phyloP scores from a whole-genome alignment of 2,888 invertebrate genomes.

The Lamellibrachia satsuma region DNA sequence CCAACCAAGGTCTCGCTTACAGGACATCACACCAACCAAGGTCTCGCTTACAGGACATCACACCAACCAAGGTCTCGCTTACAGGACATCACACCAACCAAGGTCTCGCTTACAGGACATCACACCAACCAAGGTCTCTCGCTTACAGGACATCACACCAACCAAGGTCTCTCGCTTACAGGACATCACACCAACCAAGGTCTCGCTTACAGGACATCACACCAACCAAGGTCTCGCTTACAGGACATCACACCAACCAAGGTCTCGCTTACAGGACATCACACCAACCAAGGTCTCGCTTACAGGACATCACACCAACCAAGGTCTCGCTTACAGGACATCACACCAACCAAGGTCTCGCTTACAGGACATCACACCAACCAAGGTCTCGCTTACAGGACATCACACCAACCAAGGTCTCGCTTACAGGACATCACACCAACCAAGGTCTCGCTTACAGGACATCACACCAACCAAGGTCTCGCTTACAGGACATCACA shows the following conservation, averaged over 20 bases:
- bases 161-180: too few relatives aligned
- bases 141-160: too few relatives aligned
- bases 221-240: too few relatives aligned
- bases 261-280: too few relatives aligned
- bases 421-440: too few relatives aligned
- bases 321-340: neutral
- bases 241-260: constrained; percentile 6
- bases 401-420: neutral
- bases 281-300: neutral
- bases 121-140: too few relatives aligned
- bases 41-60: too few relatives aligned
- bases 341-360: neutral
- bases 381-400: neutral
- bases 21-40: constrained; percentile 6
- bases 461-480: neutral
- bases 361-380: neutral
- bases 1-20: too few relatives aligned
- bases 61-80: too few relatives aligned
- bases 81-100: constrained; percentile 6
- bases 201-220: too few relatives aligned
- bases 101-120: too few relatives aligned
- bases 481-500: too few relatives aligned
- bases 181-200: constrained; percentile 6
- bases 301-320: neutral
- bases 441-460: neutral